phyloP scores from a whole-genome alignment of 2,888 invertebrate genomes.

The Morinoia aosen region DNA sequence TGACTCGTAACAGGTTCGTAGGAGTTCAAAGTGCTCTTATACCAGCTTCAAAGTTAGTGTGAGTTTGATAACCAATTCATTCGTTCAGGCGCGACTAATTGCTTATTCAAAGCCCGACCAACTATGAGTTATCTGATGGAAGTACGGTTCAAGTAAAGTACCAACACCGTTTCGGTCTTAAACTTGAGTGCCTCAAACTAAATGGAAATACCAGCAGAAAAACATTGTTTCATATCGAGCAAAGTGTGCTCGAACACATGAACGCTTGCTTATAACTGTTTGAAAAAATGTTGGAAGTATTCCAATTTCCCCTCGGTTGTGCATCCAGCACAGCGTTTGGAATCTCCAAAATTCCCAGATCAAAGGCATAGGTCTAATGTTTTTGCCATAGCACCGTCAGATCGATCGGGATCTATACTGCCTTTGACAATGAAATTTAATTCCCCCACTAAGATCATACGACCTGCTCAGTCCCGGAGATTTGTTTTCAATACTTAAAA shows the following conservation, averaged over 20 bases:
- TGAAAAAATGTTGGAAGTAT: neutral
- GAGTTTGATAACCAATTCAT: no score
- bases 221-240: no score
- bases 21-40: no score
- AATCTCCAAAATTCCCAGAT: neutral
- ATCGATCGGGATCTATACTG: neutral
- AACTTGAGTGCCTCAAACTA: no score
- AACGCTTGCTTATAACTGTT: neutral
- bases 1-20: no score
- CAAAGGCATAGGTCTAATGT: neutral
- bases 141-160: no score
- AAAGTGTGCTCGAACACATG: neutral
- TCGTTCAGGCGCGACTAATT: no score
- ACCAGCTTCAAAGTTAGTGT: no score
- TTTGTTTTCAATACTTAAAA: constrained; percentile 12
- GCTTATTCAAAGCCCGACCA: no score
- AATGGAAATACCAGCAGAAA: no score
- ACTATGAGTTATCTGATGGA: no score
- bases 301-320: neutral
- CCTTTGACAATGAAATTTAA: constrained; percentile 12
- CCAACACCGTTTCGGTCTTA: no score
- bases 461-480: neutral
- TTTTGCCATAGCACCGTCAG: neutral
- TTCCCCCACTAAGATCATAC: neutral
- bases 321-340: neutral